Base-by-base conservation (phyloP, 2,888 invertebrate genomes). In the Chymomyza fuscimana region DNA sequence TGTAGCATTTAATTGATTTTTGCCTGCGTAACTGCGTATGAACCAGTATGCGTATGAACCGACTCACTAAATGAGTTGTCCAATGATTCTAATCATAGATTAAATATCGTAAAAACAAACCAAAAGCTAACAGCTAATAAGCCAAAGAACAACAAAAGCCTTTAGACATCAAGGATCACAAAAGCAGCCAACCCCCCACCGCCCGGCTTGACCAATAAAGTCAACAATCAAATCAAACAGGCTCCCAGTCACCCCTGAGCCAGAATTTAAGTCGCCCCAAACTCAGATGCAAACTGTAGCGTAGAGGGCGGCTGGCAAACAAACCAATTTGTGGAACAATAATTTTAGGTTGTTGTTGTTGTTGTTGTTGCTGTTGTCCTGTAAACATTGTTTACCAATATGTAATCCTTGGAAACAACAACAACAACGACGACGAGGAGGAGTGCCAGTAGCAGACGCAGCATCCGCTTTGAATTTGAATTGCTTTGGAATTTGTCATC, bases 301-400 rank as follows among this genome's bases (percentile, higher is more conserved):
- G 67, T 7, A 9, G 16, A 54, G 16, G 65, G 64, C 54, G 65
- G 73, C 59, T 60, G 79, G 75, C 78, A 87, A 85, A 85, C 85
- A 87, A 87, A 77, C 74, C 77, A 77, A 87, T 85, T 85, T 81
- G 82, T 80, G 74, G 83, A 63, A 77, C 86, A 81, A 78, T 86
- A 79, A 81, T 80, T 81, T 86, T 73, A 32, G 32, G 7, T 79
- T 71, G 76, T 75, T 76, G 60, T 32, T 60, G 63, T 52, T 58
- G 52, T 63, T 58, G 7, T 79, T 71, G 76, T 75, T 76, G 60
- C 22, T 60, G 63, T 52, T 78, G 40, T 77, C 73, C 79, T 84
- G 83, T 83, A 84, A 78, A 81, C 82, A 85, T 77, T 85, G 87
- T 85, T 85, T 85, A 81, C 87, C 86, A 87, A 85, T 87, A 85